Evolutionary conservation across 2,888 invertebrate genomes (phyloP), one percentile per base, ranked within the genome.

Genomic region (Tetrapedia diversipes): DNA sequence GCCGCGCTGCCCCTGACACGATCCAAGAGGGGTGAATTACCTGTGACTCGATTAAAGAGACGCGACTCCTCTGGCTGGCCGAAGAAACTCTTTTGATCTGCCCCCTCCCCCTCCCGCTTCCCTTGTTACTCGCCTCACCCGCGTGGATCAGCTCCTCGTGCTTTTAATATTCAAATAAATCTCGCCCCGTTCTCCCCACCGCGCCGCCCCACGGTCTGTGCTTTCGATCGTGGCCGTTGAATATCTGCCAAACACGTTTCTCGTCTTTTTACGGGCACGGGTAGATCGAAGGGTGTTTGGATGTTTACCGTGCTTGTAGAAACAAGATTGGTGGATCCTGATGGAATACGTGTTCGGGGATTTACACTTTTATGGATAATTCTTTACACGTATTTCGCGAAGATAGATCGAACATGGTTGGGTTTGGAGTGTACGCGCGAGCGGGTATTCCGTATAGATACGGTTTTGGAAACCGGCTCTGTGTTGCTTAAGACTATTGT

Each of bases 11-110:
- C 56, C 51, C 47, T 29, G 76, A 70, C 69, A 70, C 45, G 59
- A 61, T 59, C 51, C 41, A 29, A 57, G 64, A 32, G 47, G 80
- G 66, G 59, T 70, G 80, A 74, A 80, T 74, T 72, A 75, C 80
- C 74, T 47, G 74, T 53, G 61, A 75, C 68, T 71, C 79, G 80
- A 80, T 80, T 80, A 79, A 75, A 70, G 64, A 49, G 73, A 54
- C 45, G 29, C 57, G 61, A 39, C 39, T 24, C 29, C 53, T 41
- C 45, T 32, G 32, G 22, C 34, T 45, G 59, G 14, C 8, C 49
- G 27, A 6, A 47, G 57, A 51, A 71, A 61, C 65, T 72, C 72
- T 69, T 79, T 68, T 57, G 61, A 61, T 67, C 71, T 11, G 32
- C 1, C 4, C 22, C 19, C 8, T 11, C 19, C 19, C 24, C 11